Evolutionary conservation across 2,113 vertebrate species (phyloP), one percentile per base, ranked within the genome.

Genomic region (Scolopax mira): DNA sequence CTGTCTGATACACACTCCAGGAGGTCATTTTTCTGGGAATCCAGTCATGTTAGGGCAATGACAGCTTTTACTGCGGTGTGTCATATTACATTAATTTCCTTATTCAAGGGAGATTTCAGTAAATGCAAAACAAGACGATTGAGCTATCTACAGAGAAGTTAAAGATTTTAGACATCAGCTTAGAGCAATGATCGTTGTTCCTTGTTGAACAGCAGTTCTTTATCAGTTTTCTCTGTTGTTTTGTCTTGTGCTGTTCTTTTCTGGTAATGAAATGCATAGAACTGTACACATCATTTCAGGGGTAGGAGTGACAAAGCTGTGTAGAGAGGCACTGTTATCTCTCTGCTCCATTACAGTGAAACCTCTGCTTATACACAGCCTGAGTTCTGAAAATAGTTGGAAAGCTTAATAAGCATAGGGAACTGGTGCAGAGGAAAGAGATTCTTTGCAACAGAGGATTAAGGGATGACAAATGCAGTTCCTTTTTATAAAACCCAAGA

Each of bases 391-490:
- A 73, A 92, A 42, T 51, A 79, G 91, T 33, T 79, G 61, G 89
- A 85, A 91, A 88, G 82, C 85, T 95, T 96, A 94, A 94, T 93
- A 94, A 82, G 87, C 61, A 44, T 27, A 67, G 74, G 54, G 80
- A 85, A 11, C 70, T 86, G 74, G 25, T 90, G 74, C 0, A 0
- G 91, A 58, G 81, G 69, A 90, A 85, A 88, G 85, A 79, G 57
- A 70, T 73, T 91, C 87, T 91, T 66, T 90, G 85, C 83, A 90
- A 61, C 51, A 79, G 78, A 74, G 79, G 95, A 95, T 96, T 96
- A 97, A 93, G 46, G 62, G 80, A 84, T 93, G 85, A 82, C 33
- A 95, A 95, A 92, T 77, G 49, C 85, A 54, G 33, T 74, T 86
- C 89, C 54, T 41, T 93, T 95, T 91, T 82, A 74, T 85, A 77